Evolutionary conservation across 92 coral and sea anemone genomes (phyloP), one percentile per base, ranked within the genome.

Genomic region (Diadumene lineata): DNA sequence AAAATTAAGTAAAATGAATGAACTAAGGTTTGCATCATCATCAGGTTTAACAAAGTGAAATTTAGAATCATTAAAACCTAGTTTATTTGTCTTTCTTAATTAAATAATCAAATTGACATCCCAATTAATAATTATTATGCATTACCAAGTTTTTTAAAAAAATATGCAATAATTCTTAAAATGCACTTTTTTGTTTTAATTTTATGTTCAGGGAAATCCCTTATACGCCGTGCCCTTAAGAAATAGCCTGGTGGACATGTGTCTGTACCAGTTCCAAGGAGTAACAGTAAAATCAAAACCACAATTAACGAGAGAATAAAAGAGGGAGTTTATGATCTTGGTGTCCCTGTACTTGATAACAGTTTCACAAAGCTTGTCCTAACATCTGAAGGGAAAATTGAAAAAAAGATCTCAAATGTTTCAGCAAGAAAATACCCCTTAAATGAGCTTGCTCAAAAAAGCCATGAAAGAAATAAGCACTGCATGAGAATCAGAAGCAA

Each of bases 351-450:
- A 6, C 22, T 80, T 4, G 85, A 72, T 34, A 80, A 51, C 65
- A 78, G 62, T 11, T 22, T n/a, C 51, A 79, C 50, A 18, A 79
- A 79, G 48, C 34, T 79, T 16, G 77, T 61, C 16, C 60, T 79
- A 62, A 46, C 76, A 23, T 23, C 77, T 23, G 84, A 79, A 22
- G 84, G 84, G 13, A 44, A 69, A 11, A 70, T 79, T 69, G 84
- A 79, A 38, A 69, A 79, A 61, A 79, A 50, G 56, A 15, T 4
- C 15, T 7, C 43, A 17, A 70, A 60, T 34, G 24, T 79, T 25
- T 43, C 72, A 11, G 66, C 78, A 0, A 71, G 78, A 38, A 79
- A 70, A 65, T 70, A 62, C 29, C 84, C 78, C 0, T 64, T 79
- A 16, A 44, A 46, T 31, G 78, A 70, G 18, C 58, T 79, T 43